phyloP scores from a whole-genome alignment of 2,113 vertebrate genomes.

The Clinocottus analis region DNA sequence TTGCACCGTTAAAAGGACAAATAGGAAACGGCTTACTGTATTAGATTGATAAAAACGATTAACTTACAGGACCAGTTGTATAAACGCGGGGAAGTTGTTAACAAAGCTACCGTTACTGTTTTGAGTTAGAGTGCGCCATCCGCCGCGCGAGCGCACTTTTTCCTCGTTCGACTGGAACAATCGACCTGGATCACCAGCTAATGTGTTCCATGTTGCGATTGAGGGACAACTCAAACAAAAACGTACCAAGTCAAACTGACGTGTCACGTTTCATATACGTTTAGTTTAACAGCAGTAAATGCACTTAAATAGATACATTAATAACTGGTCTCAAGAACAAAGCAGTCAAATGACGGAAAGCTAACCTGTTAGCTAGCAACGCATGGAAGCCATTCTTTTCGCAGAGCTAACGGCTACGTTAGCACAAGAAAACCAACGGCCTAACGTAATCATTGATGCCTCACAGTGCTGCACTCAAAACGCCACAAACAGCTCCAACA shows the following conservation, averaged over 20 bases:
- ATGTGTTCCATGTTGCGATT: constrained; percentile 25
- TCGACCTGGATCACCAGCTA: background rate
- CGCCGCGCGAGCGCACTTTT: constrained; percentile 68
- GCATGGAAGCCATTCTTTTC: constrained; percentile 71
- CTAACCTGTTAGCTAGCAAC: constrained; percentile 53
- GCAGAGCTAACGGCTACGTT: constrained; percentile 53
- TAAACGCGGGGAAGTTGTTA: background rate
- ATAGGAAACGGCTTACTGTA: accelerated
- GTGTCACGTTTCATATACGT: accelerated
- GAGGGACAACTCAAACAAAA: accelerated
- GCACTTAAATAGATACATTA: background rate
- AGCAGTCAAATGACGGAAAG: constrained; percentile 15
- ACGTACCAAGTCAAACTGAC: accelerated
- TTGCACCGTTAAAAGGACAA: accelerated
- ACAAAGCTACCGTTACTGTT: constrained; percentile 1
- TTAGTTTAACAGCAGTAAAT: background rate
- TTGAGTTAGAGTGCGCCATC: constrained; percentile 67
- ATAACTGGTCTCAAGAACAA: constrained; percentile 20
- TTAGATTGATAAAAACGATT: accelerated
- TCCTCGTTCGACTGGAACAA: constrained; percentile 66
- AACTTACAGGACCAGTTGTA: background rate
- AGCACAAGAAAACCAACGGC: constrained; percentile 46
- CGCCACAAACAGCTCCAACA: accelerated
- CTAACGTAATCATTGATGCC: background rate
- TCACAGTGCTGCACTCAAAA: background rate